These are phyloP conservation scores for Halictus ligatus DNA, from an alignment of 2,888 invertebrate genomes.

Conservation along the genomic window DNA sequence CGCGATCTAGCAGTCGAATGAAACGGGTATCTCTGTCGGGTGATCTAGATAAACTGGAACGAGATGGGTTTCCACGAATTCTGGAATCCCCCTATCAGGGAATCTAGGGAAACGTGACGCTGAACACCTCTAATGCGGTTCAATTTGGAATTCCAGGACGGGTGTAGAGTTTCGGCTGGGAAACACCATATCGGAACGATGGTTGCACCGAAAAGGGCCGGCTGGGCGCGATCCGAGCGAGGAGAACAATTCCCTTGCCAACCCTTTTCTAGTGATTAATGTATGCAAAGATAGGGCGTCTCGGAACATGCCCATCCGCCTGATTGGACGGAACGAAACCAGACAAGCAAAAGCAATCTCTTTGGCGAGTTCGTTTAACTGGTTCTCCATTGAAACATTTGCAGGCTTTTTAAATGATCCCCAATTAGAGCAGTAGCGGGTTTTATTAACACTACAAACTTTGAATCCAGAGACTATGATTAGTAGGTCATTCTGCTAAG, in stretches of 20 bases:
- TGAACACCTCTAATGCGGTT: conserved; percentile 56
- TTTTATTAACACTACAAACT: not conserved
- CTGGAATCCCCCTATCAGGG: conserved; percentile 44
- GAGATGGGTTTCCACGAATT: conserved; percentile 44
- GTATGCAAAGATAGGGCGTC: conserved; percentile 72
- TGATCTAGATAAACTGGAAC: conserved; percentile 52
- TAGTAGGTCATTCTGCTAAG: not conserved
- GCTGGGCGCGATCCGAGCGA: conserved; percentile 44
- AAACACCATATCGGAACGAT: conserved; percentile 16
- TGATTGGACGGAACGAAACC: conserved; percentile 39
- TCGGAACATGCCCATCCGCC: conserved; percentile 42
- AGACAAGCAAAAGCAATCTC: conserved; percentile 48
- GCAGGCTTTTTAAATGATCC: not conserved
- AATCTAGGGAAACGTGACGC: conserved; percentile 57
- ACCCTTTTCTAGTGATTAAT: conserved; percentile 71
- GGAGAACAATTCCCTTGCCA: conserved; percentile 66
- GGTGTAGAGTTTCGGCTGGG: conserved; percentile 63
- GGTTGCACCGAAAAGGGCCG: conserved; percentile 41
- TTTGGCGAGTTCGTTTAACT: conserved; percentile 37
- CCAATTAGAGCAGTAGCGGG: conserved; percentile 4
- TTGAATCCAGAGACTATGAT: too few species aligned
- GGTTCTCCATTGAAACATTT: conserved; percentile 29
- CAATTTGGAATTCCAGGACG: conserved; percentile 65
- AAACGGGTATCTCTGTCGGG: not conserved
- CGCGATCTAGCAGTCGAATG: not conserved